Conservation (phyloP, 2,113 vertebrate species). For the Nothoprocta perdicaria region DNA sequence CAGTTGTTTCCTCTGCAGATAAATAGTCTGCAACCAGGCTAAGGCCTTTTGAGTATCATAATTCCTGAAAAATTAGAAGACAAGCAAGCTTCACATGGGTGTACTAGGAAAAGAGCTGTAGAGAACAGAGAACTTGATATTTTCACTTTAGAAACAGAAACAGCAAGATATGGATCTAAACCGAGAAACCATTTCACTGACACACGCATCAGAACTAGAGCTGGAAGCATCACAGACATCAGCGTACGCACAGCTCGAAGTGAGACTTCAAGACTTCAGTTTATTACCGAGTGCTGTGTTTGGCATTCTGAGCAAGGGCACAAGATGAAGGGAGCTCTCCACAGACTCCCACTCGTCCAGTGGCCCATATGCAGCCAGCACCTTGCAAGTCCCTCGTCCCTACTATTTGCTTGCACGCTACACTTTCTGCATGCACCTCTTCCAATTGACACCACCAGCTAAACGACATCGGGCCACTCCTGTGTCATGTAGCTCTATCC, state of each 20-base stretch:
- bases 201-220: neutral
- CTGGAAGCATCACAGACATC: neutral
- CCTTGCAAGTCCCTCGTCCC: neutral
- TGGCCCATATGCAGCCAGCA: neutral
- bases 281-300: neutral
- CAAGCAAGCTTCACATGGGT: neutral
- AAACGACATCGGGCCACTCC: neutral
- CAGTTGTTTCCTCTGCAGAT: neutral
- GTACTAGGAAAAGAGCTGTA: neutral
- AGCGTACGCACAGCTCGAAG: neutral
- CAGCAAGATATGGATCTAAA: neutral
- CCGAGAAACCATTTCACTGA: neutral
- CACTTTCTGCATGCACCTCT: neutral
- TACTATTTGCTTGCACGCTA: neutral
- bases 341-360: neutral
- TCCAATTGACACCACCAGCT: neutral
- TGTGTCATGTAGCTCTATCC: fast-evolving
- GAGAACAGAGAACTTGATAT: neutral
- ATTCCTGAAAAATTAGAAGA: neutral
- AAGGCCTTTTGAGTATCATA: neutral
- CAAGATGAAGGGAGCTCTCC: neutral
- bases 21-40: neutral
- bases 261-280: neutral
- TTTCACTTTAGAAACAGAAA: neutral
- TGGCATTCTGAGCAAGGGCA: neutral